Evolutionary conservation across 2,888 invertebrate genomes (phyloP), one percentile per base, ranked within the genome.

Genomic region (Eilema depressum): DNA sequence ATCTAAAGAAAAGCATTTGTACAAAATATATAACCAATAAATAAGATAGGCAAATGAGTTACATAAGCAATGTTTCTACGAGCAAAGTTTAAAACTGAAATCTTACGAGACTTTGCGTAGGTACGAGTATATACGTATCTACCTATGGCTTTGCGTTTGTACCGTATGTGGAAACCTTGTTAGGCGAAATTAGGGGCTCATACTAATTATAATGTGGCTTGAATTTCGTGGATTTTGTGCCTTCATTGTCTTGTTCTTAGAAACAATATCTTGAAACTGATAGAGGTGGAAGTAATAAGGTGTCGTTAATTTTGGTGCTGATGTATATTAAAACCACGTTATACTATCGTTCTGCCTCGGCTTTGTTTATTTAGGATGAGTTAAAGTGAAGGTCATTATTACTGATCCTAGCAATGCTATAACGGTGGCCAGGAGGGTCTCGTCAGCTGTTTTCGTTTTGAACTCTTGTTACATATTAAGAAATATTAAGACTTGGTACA

Each of bases 181-280:
- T 69, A 41, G 20, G 30, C 23, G 25, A 69, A 69, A 69, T 69
- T 63, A 65, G 64, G 65, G 65, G 53, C 65, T 60, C 60, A 53
- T 61, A 60, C 65, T 69, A 65, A 69, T 69, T 69, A 69, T 65
- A 64, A 69, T 60, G 60, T 61, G 33, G 23, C 30, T n/a, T 60
- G 14, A 64, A 60, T 64, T 69, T 59, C 17, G 8, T 23, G 17
- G 14, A 41, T 23, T 63, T 30, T 62, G 62, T 68, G 53, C 30
- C 47, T 68, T 61, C 53, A 37, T 67, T 67, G 62, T 66, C 57
- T 57, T 57, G 33, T 57, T 66, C 20, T 11, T 25, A 57, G 65
- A 37, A 66, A 66, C 37, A 57, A 11, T 37, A 37, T 23, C 25
- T 20, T 20, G 33, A 66, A 66, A 25, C 57, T 33, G n/a, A 57